Evolutionary conservation across 2,113 vertebrate genomes (phyloP).

Genomic region (Lipophrys pholis): DNA sequence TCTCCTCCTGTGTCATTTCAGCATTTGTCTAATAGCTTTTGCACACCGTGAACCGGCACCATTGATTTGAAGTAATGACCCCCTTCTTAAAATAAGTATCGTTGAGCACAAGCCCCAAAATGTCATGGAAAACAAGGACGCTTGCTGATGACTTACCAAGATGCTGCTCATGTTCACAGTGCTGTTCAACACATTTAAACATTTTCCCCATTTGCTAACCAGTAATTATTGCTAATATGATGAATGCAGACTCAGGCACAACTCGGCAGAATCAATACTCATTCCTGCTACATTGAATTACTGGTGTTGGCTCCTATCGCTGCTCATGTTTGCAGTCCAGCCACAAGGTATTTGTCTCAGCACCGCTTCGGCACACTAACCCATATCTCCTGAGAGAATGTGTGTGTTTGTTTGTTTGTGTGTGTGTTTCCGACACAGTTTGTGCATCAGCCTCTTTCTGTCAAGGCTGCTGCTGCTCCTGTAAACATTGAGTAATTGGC

Average conservation of each 20-base stretch:
- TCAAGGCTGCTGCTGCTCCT: constrained; percentile 21
- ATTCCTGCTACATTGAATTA: constrained; percentile 14
- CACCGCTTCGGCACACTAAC: constrained; percentile 36
- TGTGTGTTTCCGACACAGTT: constrained; percentile 35
- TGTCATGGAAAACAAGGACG: constrained; percentile 19
- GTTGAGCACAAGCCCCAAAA: constrained; percentile 13
- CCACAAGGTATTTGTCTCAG: constrained; percentile 40
- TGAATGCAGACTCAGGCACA: constrained; percentile 26
- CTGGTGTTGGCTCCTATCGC: constrained; percentile 3
- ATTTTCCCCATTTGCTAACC: constrained; percentile 7
- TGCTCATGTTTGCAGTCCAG: constrained; percentile 22
- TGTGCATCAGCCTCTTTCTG: constrained; percentile 35
- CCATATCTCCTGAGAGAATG: constrained; percentile 40
- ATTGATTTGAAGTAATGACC: constrained; percentile 34
- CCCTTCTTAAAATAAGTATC: constrained; percentile 19
- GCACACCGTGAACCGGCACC: constrained; percentile 5
- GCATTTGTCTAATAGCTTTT: constrained; percentile 20
- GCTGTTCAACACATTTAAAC: constrained; percentile 16
- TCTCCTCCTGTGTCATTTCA: background rate
- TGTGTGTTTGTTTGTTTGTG: constrained; percentile 5
- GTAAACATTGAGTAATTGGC: constrained; percentile 58
- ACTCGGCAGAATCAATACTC: constrained; percentile 42
- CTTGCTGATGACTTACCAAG: constrained; percentile 32
- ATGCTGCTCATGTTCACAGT: constrained; percentile 18
- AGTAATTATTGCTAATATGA: constrained; percentile 39